phyloP scores from a whole-genome alignment of 2,888 invertebrate genomes.

The Eudasyphora cyanicolor region DNA sequence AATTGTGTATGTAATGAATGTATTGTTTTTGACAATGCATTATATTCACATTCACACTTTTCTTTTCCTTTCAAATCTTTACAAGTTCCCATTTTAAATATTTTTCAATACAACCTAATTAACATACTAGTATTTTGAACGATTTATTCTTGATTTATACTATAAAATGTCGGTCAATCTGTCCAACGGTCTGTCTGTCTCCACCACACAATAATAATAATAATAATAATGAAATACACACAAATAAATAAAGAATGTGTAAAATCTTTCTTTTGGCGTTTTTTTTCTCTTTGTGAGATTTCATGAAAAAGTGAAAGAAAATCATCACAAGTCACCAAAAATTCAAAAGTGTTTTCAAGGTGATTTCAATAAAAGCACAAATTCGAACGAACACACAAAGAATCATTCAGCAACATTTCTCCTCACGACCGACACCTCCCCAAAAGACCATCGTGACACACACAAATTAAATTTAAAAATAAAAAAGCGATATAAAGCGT shows the following conservation, averaged over 20 bases:
- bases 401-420: not conserved
- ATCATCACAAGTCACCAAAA: constrained; percentile 31
- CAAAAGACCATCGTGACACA: constrained; percentile 15
- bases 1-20: too few relatives aligned
- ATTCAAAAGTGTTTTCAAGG: constrained; percentile 38
- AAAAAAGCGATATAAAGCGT: not conserved
- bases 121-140: not conserved
- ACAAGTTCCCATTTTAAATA: too few relatives aligned
- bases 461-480: not conserved
- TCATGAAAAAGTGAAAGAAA: constrained; percentile 26
- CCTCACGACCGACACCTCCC: not conserved
- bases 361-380: constrained; percentile 37
- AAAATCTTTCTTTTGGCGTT: not conserved
- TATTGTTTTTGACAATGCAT: too few relatives aligned
- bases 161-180: not conserved
- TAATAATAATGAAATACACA: not conserved
- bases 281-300: not conserved
- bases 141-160: not conserved
- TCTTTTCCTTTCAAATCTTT: too few relatives aligned
- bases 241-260: constrained; percentile 25
- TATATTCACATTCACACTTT: too few relatives aligned
- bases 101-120: too few relatives aligned
- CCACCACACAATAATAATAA: not conserved
- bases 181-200: not conserved
- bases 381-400: not conserved